Base-by-base conservation (phyloP, 2,797 vertebrate species). In the Gymnoscopelus braueri region DNA sequence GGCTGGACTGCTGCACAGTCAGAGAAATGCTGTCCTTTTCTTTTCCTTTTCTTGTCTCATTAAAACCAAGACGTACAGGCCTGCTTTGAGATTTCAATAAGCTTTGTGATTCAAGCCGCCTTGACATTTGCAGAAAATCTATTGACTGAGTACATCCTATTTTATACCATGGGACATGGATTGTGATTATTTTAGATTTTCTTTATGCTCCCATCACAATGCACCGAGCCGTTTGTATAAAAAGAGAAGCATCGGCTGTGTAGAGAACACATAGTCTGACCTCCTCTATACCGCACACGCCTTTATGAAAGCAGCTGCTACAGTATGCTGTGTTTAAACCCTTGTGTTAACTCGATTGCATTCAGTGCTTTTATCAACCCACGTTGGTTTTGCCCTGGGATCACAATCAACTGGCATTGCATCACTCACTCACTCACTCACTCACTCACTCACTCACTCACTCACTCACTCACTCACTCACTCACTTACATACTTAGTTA, bases 61-160 rank as follows among this genome's bases (percentile, higher is more conserved):
- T 92, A 91, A 83, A 79, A 82, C 72, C 82, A 61, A 61, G 76
- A 8, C 80, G 67, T 80, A 79, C 80, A 60, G 78, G 39, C 39
- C 77, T 2, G 78, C 79, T 67, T 64, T 74, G 84, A 85, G 83
- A 89, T 91, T 91, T 87, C 87, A 88, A 89, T 90, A 84, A 80
- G 81, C 83, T 78, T 81, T 85, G 77, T 84, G 77, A 89, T 86
- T 84, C 78, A 10, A 44, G 70, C 71, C 29, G 49, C 85, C 88
- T 82, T 84, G 88, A 89, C 87, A 87, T 91, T 86, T 88, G 80
- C 87, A 76, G 82, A 82, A 75, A 76, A 79, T 74, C 51, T 78
- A 85, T 87, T 65, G 87, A 86, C 78, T 65, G 85, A 77, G 86
- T 63, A 62, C 44, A 44, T 44, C 39, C 39, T 44, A 15, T 75